Conservation (phyloP, 2,888 invertebrate species). For the Crepidodera aurea region DNA sequence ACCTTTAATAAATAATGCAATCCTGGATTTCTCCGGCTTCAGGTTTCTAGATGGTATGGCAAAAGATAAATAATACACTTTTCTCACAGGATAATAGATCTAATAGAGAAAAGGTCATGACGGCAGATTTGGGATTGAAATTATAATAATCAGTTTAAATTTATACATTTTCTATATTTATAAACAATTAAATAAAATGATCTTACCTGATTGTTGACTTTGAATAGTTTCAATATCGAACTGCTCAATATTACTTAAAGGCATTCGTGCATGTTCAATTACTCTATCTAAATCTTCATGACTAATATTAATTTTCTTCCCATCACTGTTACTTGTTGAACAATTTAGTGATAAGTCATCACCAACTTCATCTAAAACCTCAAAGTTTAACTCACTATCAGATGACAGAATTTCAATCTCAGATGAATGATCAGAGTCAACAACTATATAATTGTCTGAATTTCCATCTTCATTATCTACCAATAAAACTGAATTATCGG, state of each 20-base stretch:
- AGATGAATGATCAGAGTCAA: conserved; percentile 26
- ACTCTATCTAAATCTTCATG: conserved; percentile 2
- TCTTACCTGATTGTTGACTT: conserved; percentile 71
- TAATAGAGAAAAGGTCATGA: too few species aligned
- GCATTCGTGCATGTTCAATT: neutral
- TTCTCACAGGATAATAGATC: too few species aligned
- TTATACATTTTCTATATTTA: too few species aligned
- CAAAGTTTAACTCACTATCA: conserved; percentile 38
- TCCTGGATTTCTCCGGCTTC: too few species aligned
- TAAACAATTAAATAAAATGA: too few species aligned
- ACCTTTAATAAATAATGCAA: too few species aligned
- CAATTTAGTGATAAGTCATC: conserved; percentile 42
- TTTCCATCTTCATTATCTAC: neutral
- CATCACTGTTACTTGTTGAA: neutral
- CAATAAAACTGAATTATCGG: neutral
- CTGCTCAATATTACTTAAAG: conserved; percentile 29
- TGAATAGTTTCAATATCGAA: conserved; percentile 68
- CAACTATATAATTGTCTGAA: conserved; percentile 15
- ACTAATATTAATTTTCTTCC: neutral
- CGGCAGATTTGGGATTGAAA: too few species aligned
- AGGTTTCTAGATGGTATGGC: too few species aligned
- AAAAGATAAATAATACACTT: too few species aligned
- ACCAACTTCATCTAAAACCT: conserved; percentile 33
- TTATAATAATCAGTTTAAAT: too few species aligned
- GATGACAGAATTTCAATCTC: conserved; percentile 17